These are phyloP conservation scores for Percina caprodes DNA, from an alignment of 2,113 vertebrate species.

Conservation along the genomic window DNA sequence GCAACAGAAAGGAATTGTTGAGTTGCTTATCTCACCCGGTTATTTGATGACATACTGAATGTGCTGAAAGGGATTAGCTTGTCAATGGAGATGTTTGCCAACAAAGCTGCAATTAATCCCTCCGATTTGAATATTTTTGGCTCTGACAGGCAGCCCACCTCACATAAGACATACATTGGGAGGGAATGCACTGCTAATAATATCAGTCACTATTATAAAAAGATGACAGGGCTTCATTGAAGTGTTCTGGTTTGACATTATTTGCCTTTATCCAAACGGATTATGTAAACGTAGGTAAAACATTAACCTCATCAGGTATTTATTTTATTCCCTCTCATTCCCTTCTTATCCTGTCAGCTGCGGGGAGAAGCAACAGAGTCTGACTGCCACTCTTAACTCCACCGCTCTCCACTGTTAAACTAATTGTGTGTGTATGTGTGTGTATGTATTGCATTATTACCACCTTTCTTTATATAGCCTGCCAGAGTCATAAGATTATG, in stretches of 20 bases:
- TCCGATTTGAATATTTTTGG: constrained; percentile 1
- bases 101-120: background rate
- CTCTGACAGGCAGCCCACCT: constrained; percentile 26
- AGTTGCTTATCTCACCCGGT: background rate
- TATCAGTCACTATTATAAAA: background rate
- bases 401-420: constrained; percentile 50
- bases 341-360: constrained; percentile 36
- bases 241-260: constrained; percentile 3
- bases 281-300: constrained; percentile 19
- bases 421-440: constrained; percentile 67
- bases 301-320: constrained; percentile 16
- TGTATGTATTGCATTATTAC: no score
- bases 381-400: constrained; percentile 52
- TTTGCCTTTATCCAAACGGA: background rate
- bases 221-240: background rate
- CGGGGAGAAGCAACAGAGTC: constrained; percentile 33
- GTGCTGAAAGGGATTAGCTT: constrained; percentile 18
- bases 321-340: constrained; percentile 25
- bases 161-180: background rate
- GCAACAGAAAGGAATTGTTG: constrained; percentile 2
- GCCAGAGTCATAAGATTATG: constrained; percentile 45
- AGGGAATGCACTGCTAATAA: background rate
- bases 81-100: background rate
- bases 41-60: background rate
- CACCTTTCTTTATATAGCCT: constrained; percentile 62